Evolutionary conservation across 2,797 vertebrate species (phyloP).

Genomic region (Meda fulgida): DNA sequence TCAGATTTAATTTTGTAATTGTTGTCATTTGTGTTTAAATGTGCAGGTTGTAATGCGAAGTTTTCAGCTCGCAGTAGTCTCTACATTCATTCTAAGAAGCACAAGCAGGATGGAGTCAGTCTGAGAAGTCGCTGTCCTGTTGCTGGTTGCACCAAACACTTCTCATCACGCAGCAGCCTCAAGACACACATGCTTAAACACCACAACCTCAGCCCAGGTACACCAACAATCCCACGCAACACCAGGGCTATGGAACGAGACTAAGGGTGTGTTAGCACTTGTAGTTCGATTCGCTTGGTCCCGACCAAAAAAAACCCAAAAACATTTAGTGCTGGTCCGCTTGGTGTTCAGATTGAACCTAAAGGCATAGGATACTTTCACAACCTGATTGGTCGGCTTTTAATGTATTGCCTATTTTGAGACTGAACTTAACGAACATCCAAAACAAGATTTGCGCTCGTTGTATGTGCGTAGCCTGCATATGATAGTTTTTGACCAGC

Average conservation of each 20-base stretch:
- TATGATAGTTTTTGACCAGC: no score
- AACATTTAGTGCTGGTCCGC: no score
- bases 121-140: slow-evolving; percentile 90
- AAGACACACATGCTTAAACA: slow-evolving; percentile 94
- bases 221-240: background rate
- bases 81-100: slow-evolving; percentile 98
- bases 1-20: background rate
- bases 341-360: no score
- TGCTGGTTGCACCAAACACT: slow-evolving; percentile 89
- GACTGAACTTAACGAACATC: no score
- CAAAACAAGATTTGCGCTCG: no score
- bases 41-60: slow-evolving; percentile 90
- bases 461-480: no score
- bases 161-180: slow-evolving; percentile 94
- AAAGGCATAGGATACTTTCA: no score
- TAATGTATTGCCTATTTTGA: no score
- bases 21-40: slow-evolving; percentile 10
- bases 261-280: no score
- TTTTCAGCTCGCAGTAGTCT: slow-evolving; percentile 98
- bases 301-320: no score
- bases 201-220: slow-evolving; percentile 90
- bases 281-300: no score
- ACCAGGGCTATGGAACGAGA: background rate
- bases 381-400: no score
- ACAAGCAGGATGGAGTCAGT: slow-evolving; percentile 86